Evolutionary conservation across 1,140 invertebrate species (phyloP).

Genomic region (Dendrolimus kikuchii): DNA sequence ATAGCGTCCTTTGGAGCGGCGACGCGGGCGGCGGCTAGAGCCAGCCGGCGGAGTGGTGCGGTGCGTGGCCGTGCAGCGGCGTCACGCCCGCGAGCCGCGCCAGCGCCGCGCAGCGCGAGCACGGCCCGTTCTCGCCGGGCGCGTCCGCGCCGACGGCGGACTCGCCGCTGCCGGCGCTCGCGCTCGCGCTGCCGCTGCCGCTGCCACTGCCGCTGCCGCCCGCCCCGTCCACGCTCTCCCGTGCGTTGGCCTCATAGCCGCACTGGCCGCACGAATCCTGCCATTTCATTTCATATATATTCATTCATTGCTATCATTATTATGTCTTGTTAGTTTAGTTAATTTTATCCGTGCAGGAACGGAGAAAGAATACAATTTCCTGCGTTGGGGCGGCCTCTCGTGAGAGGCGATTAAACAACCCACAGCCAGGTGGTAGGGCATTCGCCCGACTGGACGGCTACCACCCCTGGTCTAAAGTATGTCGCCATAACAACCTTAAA

Average conservation of each 20-base stretch:
- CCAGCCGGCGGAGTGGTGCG: slow-evolving; percentile 62
- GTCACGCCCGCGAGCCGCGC: slow-evolving; percentile 56
- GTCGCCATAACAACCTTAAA: no score
- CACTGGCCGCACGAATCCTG: slow-evolving; percentile 1
- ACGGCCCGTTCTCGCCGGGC: slow-evolving; percentile 13
- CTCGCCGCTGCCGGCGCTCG: slow-evolving; percentile 8
- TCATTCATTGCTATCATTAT: no score
- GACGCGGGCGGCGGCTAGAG: slow-evolving; percentile 26
- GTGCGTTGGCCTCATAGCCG: slow-evolving; percentile 7
- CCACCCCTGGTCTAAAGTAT: no score
- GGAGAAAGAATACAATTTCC: no score
- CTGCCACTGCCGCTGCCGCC: slow-evolving; percentile 15
- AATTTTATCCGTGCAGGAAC: no score
- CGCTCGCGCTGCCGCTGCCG: slow-evolving; percentile 17
- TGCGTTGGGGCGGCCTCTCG: no score
- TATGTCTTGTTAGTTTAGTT: no score
- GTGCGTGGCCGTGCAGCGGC: slow-evolving; percentile 59
- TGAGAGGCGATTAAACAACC: no score
- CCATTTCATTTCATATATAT: no score
- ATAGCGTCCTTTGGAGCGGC: neutral
- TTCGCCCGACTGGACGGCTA: no score
- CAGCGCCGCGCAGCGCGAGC: slow-evolving; percentile 47
- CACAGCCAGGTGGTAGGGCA: no score
- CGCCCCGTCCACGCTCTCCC: slow-evolving; percentile 8
- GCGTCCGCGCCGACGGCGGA: slow-evolving; percentile 9